Conservation (phyloP, 1,140 invertebrate genomes). For the Vollenhovia emeryi region DNA sequence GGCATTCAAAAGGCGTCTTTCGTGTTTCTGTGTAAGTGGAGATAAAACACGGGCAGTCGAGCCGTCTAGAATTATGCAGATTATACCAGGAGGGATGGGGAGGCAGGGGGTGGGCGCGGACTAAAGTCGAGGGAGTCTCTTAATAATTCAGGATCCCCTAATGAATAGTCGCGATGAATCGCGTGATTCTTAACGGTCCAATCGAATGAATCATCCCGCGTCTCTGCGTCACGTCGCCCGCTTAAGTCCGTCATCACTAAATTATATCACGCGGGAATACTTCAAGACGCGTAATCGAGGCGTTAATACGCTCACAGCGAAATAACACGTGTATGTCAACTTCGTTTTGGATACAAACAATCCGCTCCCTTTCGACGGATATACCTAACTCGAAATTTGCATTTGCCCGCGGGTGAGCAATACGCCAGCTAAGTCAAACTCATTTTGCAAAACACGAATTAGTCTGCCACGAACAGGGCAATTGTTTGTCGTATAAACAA, state of each 20-base stretch:
- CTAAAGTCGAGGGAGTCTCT: slow-evolving; percentile 37
- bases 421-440: slow-evolving; percentile 26
- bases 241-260: background rate
- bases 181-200: slow-evolving; percentile 6
- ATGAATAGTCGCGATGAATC: slow-evolving; percentile 43
- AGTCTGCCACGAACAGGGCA: background rate
- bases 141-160: slow-evolving; percentile 49
- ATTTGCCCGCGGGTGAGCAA: slow-evolving; percentile 7
- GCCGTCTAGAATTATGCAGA: slow-evolving; percentile 52
- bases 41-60: slow-evolving; percentile 45
- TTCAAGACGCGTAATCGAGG: background rate
- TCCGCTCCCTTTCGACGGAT: background rate
- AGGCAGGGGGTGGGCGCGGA: background rate
- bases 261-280: background rate
- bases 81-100: background rate
- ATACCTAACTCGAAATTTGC: background rate
- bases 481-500: slow-evolving; percentile 34
- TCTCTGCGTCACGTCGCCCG: background rate
- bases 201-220: slow-evolving; percentile 28
- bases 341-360: background rate
- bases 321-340: background rate
- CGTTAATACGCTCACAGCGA: background rate
- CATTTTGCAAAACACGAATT: slow-evolving; percentile 29
- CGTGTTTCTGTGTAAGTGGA: slow-evolving; percentile 42
- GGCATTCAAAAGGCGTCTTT: slow-evolving; percentile 43